Evolutionary conservation across 2,797 vertebrate species (phyloP).

Genomic region (Sternarchorhynchus goeldii): DNA sequence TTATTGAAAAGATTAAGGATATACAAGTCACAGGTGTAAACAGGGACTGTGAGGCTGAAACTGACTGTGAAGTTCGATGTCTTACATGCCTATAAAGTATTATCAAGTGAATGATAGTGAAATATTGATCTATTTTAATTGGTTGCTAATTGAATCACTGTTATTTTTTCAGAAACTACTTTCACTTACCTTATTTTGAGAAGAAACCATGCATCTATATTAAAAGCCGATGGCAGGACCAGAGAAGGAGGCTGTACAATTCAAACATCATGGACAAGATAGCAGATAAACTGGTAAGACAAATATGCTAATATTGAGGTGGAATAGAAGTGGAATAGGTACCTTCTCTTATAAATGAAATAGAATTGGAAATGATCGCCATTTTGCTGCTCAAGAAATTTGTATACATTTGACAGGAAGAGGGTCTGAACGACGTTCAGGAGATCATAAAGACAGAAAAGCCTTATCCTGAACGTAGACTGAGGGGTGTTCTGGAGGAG

Average conservation of each 20-base stretch:
- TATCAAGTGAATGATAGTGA: not conserved
- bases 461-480: conserved; percentile 88
- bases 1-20: too few relatives aligned
- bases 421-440: conserved; percentile 93
- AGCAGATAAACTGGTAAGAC: conserved; percentile 90
- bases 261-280: conserved; percentile 95
- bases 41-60: not conserved
- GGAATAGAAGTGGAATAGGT: not conserved
- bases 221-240: conserved; percentile 98
- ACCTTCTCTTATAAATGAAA: not conserved
- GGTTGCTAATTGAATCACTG: not conserved
- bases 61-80: not conserved
- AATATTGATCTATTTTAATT: not conserved
- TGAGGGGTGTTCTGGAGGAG: conserved; percentile 93
- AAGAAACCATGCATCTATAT: conserved; percentile 95
- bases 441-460: conserved; percentile 98
- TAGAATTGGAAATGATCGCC: not conserved
- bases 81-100: not conserved
- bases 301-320: not conserved
- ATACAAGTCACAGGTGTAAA: not conserved
- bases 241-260: conserved; percentile 90
- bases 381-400: not conserved
- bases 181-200: conserved; percentile 94
- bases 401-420: conserved; percentile 78
- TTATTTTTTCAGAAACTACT: conserved; percentile 85